Conservation (phyloP, 2,888 invertebrate genomes). For the Rotaria macrura region DNA sequence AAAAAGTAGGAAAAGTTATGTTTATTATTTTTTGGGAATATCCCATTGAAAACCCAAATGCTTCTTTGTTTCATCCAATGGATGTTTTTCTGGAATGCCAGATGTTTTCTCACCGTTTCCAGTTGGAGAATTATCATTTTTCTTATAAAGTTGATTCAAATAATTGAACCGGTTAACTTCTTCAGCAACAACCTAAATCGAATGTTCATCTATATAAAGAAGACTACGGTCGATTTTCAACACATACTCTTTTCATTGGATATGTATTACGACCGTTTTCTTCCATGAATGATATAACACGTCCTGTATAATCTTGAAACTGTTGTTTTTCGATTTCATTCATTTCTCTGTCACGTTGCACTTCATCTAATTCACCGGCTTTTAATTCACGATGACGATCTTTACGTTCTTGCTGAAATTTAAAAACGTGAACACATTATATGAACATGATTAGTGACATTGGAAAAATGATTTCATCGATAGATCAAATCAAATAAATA, state of each 20-base stretch:
- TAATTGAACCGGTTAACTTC: constrained; percentile 16
- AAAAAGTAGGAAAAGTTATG: neutral
- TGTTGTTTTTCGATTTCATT: constrained; percentile 45
- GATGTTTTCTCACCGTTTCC: neutral
- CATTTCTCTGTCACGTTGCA: constrained; percentile 36
- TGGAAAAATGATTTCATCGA: no score
- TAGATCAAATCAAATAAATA: no score
- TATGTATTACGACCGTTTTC: constrained; percentile 47
- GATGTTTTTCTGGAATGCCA: neutral
- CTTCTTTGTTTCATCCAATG: constrained; percentile 20
- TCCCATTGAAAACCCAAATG: constrained; percentile 30
- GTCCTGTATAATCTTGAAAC: constrained; percentile 43
- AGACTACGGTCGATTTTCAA: no score
- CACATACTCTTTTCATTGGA: constrained; percentile 39
- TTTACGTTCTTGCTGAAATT: constrained; percentile 29
- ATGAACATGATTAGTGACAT: no score
- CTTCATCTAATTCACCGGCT: constrained; percentile 24
- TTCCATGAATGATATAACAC: constrained; percentile 48
- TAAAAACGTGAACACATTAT: neutral
- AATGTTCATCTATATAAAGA: no score
- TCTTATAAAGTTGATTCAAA: neutral
- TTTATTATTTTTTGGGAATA: neutral
- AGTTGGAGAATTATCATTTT: neutral
- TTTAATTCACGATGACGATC: constrained; percentile 15
- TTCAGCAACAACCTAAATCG: neutral